phyloP scores from a whole-genome alignment of 2,797 vertebrate species.

The Melanotaenia maccullochi region DNA sequence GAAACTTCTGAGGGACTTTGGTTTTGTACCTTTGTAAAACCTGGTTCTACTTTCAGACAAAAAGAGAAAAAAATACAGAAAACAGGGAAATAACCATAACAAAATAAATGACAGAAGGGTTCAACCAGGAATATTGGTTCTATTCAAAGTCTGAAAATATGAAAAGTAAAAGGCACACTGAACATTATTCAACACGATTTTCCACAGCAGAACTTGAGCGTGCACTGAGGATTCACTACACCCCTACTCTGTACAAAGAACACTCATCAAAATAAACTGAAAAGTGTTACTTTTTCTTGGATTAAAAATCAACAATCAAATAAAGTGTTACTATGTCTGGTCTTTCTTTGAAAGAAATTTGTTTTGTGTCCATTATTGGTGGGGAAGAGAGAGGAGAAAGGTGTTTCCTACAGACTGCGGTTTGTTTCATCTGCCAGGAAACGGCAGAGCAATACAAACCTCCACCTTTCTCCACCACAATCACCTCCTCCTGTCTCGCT shows the following conservation, averaged over 20 bases:
- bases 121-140: conserved; percentile 58
- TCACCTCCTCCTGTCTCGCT: conserved; percentile 60
- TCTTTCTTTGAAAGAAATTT: conserved; percentile 72
- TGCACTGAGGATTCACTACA: conserved; percentile 81
- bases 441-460: conserved; percentile 45
- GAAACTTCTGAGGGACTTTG: conserved; percentile 93
- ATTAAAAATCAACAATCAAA: conserved; percentile 61
- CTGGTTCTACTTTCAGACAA: conserved; percentile 76
- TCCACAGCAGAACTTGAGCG: conserved; percentile 61
- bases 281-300: conserved; percentile 65
- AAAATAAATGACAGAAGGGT: conserved; percentile 63
- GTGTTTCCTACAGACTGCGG: conserved; percentile 59
- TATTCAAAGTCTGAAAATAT: conserved; percentile 77
- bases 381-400: conserved; percentile 60
- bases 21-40: conserved; percentile 89
- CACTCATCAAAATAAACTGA: conserved; percentile 79
- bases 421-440: conserved; percentile 57
- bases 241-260: conserved; percentile 87
- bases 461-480: conserved; percentile 33
- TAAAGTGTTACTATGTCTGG: conserved; percentile 65
- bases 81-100: conserved; percentile 30
- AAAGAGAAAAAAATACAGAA: conserved; percentile 36
- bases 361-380: conserved; percentile 69
- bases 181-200: conserved; percentile 88
- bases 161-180: conserved; percentile 90